A percentile compares a stretch with the other conserved stretches of the same genome.
phyloP scores from a whole-genome alignment of 2,888 invertebrate genomes.

The Drosophila merina region DNA sequence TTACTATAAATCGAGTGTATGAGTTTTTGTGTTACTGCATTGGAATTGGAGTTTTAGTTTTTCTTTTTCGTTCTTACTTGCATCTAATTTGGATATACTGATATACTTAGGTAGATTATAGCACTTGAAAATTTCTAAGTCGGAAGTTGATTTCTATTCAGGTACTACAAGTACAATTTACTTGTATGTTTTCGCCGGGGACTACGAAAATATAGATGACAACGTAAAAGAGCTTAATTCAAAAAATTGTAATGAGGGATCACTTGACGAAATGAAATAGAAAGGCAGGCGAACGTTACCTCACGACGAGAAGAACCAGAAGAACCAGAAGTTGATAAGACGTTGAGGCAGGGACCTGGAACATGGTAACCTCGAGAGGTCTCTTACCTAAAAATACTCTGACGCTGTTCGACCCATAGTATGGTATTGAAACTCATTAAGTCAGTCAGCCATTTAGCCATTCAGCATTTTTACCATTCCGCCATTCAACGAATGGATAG shows the following conservation, averaged over 20 bases:
- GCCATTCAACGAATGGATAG: constrained; percentile 11
- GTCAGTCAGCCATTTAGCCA: constrained; percentile 11
- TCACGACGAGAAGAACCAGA: constrained; percentile 6
- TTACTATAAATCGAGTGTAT: constrained; percentile 19
- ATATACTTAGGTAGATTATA: constrained; percentile 2
- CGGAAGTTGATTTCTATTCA: constrained; percentile 18
- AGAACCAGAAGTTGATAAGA: background rate
- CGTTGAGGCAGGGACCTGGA: background rate
- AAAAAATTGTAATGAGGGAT: background rate
- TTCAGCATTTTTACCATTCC: constrained; percentile 18
- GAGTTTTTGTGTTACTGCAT: constrained; percentile 28
- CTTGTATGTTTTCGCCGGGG: background rate
- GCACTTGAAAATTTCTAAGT: constrained; percentile 20
- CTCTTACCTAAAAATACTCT: constrained; percentile 10
- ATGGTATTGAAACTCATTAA: constrained; percentile 33
- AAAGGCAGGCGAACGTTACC: constrained; percentile 25
- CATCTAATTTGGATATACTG: constrained; percentile 22
- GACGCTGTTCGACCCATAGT: constrained; percentile 15
- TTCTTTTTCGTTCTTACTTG: constrained; percentile 12
- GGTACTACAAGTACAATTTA: constrained; percentile 25
- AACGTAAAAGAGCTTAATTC: background rate
- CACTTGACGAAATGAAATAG: constrained; percentile 25
- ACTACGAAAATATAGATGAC: background rate
- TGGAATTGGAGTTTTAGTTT: constrained; percentile 7
- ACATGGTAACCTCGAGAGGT: background rate